Percentiles rank a stretch among this genome's conserved stretches.
These are phyloP conservation scores for Cheiracanthium punctorium DNA, from an alignment of 2,888 invertebrate genomes.

Conservation along the genomic window DNA sequence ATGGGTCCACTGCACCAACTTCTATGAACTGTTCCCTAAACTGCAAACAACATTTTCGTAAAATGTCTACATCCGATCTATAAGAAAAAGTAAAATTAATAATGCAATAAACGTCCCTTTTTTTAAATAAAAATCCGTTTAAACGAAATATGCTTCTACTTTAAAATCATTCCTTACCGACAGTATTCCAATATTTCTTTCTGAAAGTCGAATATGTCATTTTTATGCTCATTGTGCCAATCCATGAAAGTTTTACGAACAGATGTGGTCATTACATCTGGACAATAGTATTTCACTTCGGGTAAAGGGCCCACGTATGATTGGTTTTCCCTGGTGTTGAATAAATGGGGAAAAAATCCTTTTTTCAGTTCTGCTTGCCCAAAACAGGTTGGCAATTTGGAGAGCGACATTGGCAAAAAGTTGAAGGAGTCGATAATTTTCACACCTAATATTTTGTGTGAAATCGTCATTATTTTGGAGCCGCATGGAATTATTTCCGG, in stretches of 20 bases:
- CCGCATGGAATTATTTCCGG: slow-evolving; percentile 29
- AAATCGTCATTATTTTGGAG: not conserved
- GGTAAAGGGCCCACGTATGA: not conserved
- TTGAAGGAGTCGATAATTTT: slow-evolving; percentile 22
- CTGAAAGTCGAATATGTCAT: not conserved
- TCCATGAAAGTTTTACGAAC: not conserved
- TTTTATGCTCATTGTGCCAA: slow-evolving; percentile 15
- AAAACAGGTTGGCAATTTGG: slow-evolving; percentile 24
- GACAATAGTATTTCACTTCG: not conserved
- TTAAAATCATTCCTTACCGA: not conserved
- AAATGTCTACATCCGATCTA: slow-evolving; percentile 22
- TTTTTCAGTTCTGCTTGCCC: slow-evolving; percentile 6
- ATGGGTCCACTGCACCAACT: not conserved
- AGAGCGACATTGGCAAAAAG: slow-evolving; percentile 23
- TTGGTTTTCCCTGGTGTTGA: slow-evolving; percentile 16
- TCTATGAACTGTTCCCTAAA: not conserved
- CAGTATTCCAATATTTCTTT: slow-evolving; percentile 16
- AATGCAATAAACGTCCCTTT: not conserved
- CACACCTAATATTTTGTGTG: not conserved
- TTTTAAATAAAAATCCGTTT: not conserved
- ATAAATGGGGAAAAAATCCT: slow-evolving; percentile 31
- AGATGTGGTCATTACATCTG: not conserved
- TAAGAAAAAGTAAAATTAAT: not conserved
- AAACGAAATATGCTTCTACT: no score
- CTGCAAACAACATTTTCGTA: not conserved